These are phyloP conservation scores for Drosophila testacea DNA, from an alignment of 2,888 invertebrate genomes.

Conservation along the genomic window DNA sequence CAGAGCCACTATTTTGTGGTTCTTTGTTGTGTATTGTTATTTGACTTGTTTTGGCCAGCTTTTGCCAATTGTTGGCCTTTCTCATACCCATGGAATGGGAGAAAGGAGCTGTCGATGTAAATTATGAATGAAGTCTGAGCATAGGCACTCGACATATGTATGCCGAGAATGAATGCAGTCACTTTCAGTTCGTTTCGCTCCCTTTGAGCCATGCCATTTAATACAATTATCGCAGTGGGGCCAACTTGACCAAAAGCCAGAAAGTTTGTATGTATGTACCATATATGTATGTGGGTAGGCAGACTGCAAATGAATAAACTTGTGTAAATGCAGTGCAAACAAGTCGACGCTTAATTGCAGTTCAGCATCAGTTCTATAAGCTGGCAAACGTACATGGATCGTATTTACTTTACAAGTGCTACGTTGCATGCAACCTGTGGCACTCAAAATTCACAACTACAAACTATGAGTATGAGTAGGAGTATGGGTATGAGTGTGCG, in stretches of 20 bases:
- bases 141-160: slow-evolving; percentile 30
- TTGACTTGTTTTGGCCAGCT: slow-evolving; percentile 51
- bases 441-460: slow-evolving; percentile 17
- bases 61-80: slow-evolving; percentile 49
- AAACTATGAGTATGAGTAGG: not conserved
- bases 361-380: slow-evolving; percentile 27
- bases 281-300: not conserved
- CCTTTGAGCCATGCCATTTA: slow-evolving; percentile 21
- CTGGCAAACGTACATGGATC: slow-evolving; percentile 31
- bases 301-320: slow-evolving; percentile 29
- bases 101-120: slow-evolving; percentile 1
- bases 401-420: slow-evolving; percentile 50
- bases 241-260: too few species aligned
- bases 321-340: slow-evolving; percentile 35
- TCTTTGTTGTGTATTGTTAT: slow-evolving; percentile 28
- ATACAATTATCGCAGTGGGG: slow-evolving; percentile 41
- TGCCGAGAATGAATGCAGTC: slow-evolving; percentile 20
- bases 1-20: slow-evolving; percentile 10
- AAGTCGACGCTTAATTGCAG: slow-evolving; percentile 48
- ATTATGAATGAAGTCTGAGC: slow-evolving; percentile 33
- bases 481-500: not conserved
- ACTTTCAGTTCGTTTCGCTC: not conserved
- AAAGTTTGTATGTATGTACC: too few species aligned
- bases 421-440: slow-evolving; percentile 47
- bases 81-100: not conserved